A percentile compares a stretch with the other conserved stretches of the same genome.
phyloP scores from a whole-genome alignment of 2,888 invertebrate species.

The Drosophila tanythrix region DNA sequence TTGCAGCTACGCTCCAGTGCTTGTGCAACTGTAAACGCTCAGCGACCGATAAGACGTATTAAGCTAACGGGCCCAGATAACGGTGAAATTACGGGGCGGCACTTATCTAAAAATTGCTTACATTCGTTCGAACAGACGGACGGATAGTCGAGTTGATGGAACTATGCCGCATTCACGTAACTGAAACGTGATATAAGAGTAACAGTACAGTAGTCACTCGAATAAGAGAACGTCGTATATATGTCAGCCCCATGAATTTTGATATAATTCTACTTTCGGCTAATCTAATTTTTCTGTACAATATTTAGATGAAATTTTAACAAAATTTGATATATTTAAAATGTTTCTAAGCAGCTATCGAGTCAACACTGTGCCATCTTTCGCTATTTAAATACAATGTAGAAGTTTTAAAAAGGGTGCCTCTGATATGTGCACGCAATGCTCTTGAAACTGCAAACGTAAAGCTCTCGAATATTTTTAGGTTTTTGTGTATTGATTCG shows the following conservation, averaged over 20 bases:
- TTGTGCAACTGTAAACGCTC: conserved; percentile 41
- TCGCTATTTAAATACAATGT: conserved; percentile 1
- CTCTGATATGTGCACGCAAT: conserved; percentile 8
- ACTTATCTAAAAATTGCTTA: conserved; percentile 51
- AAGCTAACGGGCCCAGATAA: conserved; percentile 35
- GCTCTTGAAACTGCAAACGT: conserved; percentile 24
- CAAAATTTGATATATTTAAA: neutral
- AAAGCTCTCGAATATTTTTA: conserved; percentile 11
- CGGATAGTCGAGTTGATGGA: neutral
- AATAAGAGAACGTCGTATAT: neutral
- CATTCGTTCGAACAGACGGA: conserved; percentile 17
- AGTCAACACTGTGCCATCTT: neutral
- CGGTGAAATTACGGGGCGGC: conserved; percentile 25
- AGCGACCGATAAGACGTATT: conserved; percentile 47
- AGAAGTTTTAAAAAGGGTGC: neutral
- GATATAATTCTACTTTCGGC: neutral
- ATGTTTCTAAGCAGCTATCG: neutral
- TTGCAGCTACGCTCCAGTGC: conserved; percentile 13
- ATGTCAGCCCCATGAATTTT: neutral
- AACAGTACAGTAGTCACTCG: conserved; percentile 1
- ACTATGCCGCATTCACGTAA: conserved; percentile 12
- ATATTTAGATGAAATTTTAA: neutral
- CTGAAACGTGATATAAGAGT: conserved; percentile 11
- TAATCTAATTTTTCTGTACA: neutral
- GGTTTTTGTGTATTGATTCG: conserved; percentile 5